phyloP scores from a whole-genome alignment of 2,888 invertebrate genomes.

The Lasioglossum pauxillum region DNA sequence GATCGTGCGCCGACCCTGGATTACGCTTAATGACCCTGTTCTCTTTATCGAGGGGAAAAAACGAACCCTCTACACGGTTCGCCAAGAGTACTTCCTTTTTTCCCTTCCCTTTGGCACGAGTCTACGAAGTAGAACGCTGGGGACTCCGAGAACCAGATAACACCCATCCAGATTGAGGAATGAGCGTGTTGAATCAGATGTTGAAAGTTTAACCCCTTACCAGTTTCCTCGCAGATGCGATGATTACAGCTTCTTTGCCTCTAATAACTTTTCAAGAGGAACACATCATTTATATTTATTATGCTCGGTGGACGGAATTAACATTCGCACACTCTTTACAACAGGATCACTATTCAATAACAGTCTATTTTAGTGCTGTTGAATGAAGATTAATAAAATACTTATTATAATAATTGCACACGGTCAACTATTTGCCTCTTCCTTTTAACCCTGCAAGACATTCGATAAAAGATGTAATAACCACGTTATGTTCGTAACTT shows the following conservation, averaged over 20 bases:
- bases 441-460: neutral
- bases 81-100: slow-evolving; percentile 14
- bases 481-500: neutral
- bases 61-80: slow-evolving; percentile 24
- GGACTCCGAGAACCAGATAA: neutral
- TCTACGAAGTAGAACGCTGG: neutral
- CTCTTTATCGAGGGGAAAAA: slow-evolving; percentile 46
- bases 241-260: neutral
- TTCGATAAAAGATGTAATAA: neutral
- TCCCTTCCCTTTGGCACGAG: slow-evolving; percentile 30
- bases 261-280: neutral
- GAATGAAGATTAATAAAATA: neutral
- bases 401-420: no score
- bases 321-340: no score
- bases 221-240: neutral
- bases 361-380: no score
- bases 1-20: slow-evolving; percentile 46
- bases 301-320: no score
- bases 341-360: neutral
- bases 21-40: slow-evolving; percentile 63
- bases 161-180: neutral
- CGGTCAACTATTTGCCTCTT: neutral
- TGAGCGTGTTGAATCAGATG: neutral
- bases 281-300: neutral
- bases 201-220: neutral